Percentiles rank a stretch among this genome's conserved stretches.
phyloP scores from a whole-genome alignment of 2,113 vertebrate species.

The Oryzias javanicus region DNA sequence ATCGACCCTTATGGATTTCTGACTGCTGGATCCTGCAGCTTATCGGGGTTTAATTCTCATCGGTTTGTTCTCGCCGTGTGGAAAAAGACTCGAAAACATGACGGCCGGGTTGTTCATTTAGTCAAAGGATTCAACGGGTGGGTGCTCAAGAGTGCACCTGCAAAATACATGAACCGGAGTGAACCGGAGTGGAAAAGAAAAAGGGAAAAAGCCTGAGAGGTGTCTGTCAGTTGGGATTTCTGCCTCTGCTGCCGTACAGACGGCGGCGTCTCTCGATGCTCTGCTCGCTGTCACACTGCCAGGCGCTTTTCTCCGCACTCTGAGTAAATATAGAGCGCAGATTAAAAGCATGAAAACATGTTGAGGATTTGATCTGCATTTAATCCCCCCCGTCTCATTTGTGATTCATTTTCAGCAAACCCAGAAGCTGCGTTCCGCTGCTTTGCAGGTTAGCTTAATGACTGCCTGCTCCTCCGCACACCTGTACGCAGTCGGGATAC shows the following conservation, averaged over 20 bases:
- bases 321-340: constrained; percentile 24
- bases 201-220: constrained; percentile 2
- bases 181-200: constrained; percentile 3
- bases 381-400: constrained; percentile 21
- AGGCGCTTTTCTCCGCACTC: neutral
- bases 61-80: neutral
- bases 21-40: neutral
- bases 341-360: constrained; percentile 26
- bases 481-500: constrained; percentile 27
- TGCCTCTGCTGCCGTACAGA: constrained; percentile 20
- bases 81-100: neutral
- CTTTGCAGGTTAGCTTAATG: constrained; percentile 19
- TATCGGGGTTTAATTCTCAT: neutral
- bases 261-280: constrained; percentile 20
- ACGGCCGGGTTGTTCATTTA: neutral
- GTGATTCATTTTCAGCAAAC: constrained; percentile 22
- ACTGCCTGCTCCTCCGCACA: constrained; percentile 33
- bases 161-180: neutral
- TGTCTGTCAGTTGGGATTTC: constrained; percentile 23
- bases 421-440: neutral
- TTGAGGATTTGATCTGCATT: constrained; percentile 32
- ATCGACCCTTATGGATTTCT: neutral
- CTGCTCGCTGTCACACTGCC: neutral
- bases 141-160: too few species aligned
- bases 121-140: neutral